phyloP scores from a whole-genome alignment of 2,797 vertebrate genomes.

The Acrocephalus scirpaceus region DNA sequence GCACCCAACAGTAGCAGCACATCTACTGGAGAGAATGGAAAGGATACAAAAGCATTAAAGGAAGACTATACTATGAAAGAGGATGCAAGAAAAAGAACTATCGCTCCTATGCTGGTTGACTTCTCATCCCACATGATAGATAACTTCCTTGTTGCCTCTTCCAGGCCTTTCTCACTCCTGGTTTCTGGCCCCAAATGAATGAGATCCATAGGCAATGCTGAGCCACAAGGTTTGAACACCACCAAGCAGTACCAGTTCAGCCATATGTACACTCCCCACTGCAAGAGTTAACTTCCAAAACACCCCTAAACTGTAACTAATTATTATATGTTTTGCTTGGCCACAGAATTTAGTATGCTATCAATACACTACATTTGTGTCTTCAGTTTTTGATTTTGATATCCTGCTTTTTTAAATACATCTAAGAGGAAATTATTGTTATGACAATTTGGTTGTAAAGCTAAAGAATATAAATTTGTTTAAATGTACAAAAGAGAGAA shows the following conservation, averaged over 20 bases:
- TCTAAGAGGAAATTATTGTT: background rate
- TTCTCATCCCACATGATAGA: background rate
- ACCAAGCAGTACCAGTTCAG: background rate
- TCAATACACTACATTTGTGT: background rate
- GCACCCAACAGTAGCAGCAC: background rate
- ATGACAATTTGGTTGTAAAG: background rate
- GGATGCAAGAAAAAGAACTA: background rate
- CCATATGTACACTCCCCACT: background rate
- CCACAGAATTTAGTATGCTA: background rate
- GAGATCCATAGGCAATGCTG: background rate
- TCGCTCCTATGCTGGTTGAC: background rate
- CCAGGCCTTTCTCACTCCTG: background rate
- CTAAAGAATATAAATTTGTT: background rate
- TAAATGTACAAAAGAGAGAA: background rate
- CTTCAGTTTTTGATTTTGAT: background rate
- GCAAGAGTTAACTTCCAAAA: background rate
- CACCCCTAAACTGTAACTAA: background rate
- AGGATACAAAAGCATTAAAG: background rate
- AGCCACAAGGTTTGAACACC: background rate
- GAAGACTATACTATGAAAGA: background rate
- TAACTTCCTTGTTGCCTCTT: background rate
- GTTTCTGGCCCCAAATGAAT: background rate
- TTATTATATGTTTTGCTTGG: background rate
- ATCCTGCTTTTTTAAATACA: background rate
- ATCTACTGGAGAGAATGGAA: background rate